phyloP scores from a whole-genome alignment of 2,888 invertebrate genomes.

The Diadromus collaris region DNA sequence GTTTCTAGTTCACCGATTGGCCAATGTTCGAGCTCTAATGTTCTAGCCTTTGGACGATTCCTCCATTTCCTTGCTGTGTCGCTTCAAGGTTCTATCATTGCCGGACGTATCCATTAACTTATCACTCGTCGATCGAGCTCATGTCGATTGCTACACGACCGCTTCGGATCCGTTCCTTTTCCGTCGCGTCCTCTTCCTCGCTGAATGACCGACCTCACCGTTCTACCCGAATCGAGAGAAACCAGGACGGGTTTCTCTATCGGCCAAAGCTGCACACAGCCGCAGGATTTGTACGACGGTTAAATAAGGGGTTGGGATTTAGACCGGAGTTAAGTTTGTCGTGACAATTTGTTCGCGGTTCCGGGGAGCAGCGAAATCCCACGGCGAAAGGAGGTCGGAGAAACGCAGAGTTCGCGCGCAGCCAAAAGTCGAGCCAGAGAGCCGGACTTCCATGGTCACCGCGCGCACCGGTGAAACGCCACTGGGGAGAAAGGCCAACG shows the following conservation, averaged over 20 bases:
- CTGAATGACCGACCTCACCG: conserved; percentile 14
- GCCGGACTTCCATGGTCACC: conserved; percentile 50
- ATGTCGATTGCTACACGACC: conserved; percentile 10
- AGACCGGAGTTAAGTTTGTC: conserved; percentile 52
- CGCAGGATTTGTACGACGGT: conserved; percentile 43
- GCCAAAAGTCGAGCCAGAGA: conserved; percentile 41
- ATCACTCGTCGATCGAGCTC: conserved; percentile 47
- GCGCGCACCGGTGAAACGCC: conserved; percentile 27
- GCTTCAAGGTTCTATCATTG: conserved; percentile 25
- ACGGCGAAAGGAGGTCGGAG: conserved; percentile 15
- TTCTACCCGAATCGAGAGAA: background rate
- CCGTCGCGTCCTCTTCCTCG: background rate
- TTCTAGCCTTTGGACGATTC: conserved; percentile 11
- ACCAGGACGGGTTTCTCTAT: background rate
- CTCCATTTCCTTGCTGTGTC: conserved; percentile 4
- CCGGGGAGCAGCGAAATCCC: conserved; percentile 52
- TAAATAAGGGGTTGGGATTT: conserved; percentile 54
- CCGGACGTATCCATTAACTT: conserved; percentile 50
- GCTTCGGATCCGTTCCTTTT: background rate
- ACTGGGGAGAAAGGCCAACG: conserved; percentile 28
- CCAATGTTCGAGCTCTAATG: conserved; percentile 8
- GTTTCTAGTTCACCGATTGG: conserved; percentile 3
- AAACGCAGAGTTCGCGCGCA: conserved; percentile 25
- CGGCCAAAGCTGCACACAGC: background rate
- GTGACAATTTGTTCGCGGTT: conserved; percentile 57